Evolutionary conservation across 2,888 invertebrate genomes (phyloP), one percentile per base, ranked within the genome.

Genomic region (Clostera curtula): DNA sequence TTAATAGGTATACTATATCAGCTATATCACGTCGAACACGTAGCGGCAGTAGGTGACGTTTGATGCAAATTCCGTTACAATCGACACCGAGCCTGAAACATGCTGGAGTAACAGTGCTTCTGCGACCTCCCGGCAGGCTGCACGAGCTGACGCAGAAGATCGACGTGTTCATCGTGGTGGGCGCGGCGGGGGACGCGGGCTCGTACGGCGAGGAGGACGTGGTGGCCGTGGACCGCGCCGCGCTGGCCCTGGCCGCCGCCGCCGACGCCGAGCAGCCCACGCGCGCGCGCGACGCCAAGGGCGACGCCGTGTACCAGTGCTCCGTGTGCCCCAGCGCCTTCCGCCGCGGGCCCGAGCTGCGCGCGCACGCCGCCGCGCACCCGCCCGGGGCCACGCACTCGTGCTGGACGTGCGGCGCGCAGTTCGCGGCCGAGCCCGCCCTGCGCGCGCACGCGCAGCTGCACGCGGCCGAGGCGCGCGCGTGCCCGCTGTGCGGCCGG

Each of bases 111-210:
- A 10, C 8, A 19, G 5, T 20, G n/a, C 9, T 7, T 19, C n/a
- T 21, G 11, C 12, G 6, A 12, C 6, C 21, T 19, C 8, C 12
- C 6, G n/a, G 1, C 36, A 62, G 70, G 21, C 43, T 82, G 4
- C 70, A 77, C 25, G 79, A 80, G 39, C 43, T 82, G 16, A 80
- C 82, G 0, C 76, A 80, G 50, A 79, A 79, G 49, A 77, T 83
- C 11, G 80, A 82, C 29, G 82, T 83, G 10, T 82, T 79, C 43
- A 80, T 82, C 16, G 82, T 82, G 12, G 80, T 82, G 19, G 80
- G 79, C 0, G 71, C 70, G 0, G 68, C 63, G 0, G 71, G 65
- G 1, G 56, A 58, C 1, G 63, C 57, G 1, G 72, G 71, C 2
- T 52, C 69, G 0, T 83, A 82, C 40, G 72, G 60, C 25, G 80